Conservation (phyloP, 2,113 vertebrate genomes). For the Myrmophylax atrothorax region DNA sequence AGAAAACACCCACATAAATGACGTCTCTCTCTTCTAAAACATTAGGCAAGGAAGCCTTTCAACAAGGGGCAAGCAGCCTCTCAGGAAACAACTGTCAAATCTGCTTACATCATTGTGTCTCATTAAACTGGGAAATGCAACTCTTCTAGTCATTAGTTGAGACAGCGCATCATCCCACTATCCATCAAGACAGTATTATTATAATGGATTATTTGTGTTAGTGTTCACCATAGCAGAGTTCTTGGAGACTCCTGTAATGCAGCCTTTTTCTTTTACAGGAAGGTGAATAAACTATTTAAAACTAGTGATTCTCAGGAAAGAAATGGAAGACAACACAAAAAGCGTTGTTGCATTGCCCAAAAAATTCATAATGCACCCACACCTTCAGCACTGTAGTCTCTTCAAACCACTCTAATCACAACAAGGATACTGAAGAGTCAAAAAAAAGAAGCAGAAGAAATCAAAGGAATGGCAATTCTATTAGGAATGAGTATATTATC, state of each 20-base stretch:
- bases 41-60: conserved; percentile 26
- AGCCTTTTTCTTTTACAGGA: background rate
- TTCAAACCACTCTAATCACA: background rate
- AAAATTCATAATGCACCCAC: background rate
- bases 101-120: conserved; percentile 36
- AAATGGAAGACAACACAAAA: background rate
- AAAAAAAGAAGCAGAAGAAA: background rate
- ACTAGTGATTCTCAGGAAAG: background rate
- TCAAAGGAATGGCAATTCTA: background rate
- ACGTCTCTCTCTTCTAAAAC: conserved; percentile 8
- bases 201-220: background rate
- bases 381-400: background rate
- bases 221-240: background rate
- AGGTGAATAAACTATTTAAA: background rate
- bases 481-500: background rate
- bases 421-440: background rate
- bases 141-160: conserved; percentile 44
- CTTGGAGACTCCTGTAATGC: background rate
- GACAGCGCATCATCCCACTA: background rate
- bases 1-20: conserved; percentile 39
- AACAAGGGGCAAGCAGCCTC: background rate
- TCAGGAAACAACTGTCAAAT: conserved; percentile 39
- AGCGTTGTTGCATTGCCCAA: background rate
- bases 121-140: conserved; percentile 33
- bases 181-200: background rate